Conservation (phyloP, 2,888 invertebrate species). For the Caenorhabditis sulstoni region DNA sequence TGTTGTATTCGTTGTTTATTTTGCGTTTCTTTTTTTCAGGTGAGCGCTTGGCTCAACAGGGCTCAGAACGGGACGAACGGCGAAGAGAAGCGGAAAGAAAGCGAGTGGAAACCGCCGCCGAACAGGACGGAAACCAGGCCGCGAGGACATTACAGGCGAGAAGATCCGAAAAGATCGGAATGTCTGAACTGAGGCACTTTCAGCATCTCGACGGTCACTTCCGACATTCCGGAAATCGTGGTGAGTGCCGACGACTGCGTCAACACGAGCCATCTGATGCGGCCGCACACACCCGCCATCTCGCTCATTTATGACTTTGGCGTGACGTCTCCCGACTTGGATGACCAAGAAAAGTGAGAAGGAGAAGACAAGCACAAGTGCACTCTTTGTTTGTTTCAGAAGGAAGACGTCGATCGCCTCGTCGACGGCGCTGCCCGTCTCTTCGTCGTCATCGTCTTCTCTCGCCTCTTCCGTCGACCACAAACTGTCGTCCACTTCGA, state of each 20-base stretch:
- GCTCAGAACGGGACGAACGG: constrained; percentile 52
- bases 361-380: constrained; percentile 5
- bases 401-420: constrained; percentile 35
- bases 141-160: constrained; percentile 40
- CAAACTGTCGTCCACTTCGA: constrained; percentile 13
- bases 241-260: constrained; percentile 71
- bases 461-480: constrained; percentile 48
- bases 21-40: constrained; percentile 57
- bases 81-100: constrained; percentile 34
- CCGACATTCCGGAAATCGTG: constrained; percentile 79
- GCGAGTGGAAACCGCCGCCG: constrained; percentile 46
- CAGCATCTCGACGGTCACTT: constrained; percentile 70
- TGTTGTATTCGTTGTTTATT: not conserved
- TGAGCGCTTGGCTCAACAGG: constrained; percentile 76
- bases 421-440: constrained; percentile 38
- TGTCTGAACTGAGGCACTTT: constrained; percentile 1
- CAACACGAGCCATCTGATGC: constrained; percentile 32
- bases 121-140: constrained; percentile 25
- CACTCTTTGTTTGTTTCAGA: constrained; percentile 7
- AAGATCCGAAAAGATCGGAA: no score
- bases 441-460: constrained; percentile 53
- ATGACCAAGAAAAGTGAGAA: constrained; percentile 48
- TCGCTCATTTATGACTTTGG: constrained; percentile 77
- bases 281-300: constrained; percentile 75
- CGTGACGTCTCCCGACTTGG: constrained; percentile 52